A percentile compares a stretch with the other conserved stretches of the same genome.
These are phyloP conservation scores for Opisthograptis luteolata DNA, from an alignment of 2,888 invertebrate species.

Conservation along the genomic window DNA sequence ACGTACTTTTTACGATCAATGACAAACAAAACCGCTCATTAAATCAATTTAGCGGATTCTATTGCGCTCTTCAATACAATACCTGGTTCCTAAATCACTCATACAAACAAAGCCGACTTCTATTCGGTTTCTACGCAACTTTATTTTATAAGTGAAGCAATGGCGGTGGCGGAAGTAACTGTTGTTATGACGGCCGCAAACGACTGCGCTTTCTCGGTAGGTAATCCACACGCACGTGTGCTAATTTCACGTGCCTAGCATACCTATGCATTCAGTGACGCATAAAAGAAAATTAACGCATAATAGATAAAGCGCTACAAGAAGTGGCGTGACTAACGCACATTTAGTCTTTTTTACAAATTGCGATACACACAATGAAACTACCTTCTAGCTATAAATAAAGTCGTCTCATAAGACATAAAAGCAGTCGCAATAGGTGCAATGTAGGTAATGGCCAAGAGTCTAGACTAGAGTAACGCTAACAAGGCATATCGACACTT, in stretches of 20 bases:
- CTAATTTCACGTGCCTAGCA: slow-evolving; percentile 16
- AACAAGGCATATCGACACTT: background rate
- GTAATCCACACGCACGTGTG: slow-evolving; percentile 27
- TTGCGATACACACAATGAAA: no score
- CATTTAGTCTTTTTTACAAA: background rate
- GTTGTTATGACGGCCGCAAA: slow-evolving; percentile 21
- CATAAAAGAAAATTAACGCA: slow-evolving; percentile 18
- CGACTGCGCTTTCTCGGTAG: slow-evolving; percentile 26
- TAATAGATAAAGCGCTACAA: background rate
- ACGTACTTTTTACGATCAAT: no score
- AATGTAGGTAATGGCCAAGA: background rate
- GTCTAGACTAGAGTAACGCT: background rate
- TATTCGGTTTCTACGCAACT: slow-evolving; percentile 9
- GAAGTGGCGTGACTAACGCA: slow-evolving; percentile 4
- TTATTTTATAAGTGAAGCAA: slow-evolving; percentile 2
- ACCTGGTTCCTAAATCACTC: background rate
- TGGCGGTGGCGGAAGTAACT: slow-evolving; percentile 33
- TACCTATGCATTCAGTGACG: slow-evolving; percentile 22
- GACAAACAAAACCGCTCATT: no score
- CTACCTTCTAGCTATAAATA: no score
- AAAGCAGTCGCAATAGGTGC: background rate
- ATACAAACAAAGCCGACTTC: slow-evolving; percentile 8
- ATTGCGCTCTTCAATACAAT: no score
- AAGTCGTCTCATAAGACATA: background rate
- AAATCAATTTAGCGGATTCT: no score